Base-by-base conservation (phyloP, 2,113 vertebrate genomes). In the Parus major region DNA sequence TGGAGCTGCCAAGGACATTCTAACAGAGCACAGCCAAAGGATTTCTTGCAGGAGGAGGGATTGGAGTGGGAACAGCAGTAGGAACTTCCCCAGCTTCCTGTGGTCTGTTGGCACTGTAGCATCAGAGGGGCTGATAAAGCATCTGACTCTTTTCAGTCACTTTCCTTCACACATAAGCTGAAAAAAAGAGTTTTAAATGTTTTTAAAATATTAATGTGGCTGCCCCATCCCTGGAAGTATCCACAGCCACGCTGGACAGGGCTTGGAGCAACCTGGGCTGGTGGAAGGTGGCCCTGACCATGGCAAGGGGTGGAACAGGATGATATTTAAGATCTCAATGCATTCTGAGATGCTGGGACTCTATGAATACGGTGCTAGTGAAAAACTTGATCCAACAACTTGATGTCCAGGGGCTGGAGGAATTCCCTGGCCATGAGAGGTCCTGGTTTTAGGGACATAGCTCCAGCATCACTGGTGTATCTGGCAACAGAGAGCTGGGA, bases 1-100 rank as follows among this genome's bases (percentile, higher is more conserved):
- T 0, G 1, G 35, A 68, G 86, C 80, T 97, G 96, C 95, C 97
- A 97, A 95, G 95, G 94, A 96, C 95, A 93, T 88, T 70, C 57
- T 42, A 81, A 85, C 14, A 83, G 75, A 96, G 75, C 79, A 50
- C 4, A 9, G 79, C 71, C 52, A 35, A 91, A 73, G 69, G 33
- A 82, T 78, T 90, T 82, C 79, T 87, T 88, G 55, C 3, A 11
- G 66, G 80, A 90, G 41, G 82, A 70, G 55, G 41, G 89, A 92
- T 22, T 56, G 35, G 39, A 94, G 18, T 9, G 56, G 50, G 31
- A 68, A 64, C 33, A 72, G 50, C 75, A 72, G 15, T 2, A 56
- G 35, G 39, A 92, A 93, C 59, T 36, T 76, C 61, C 82, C 81
- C 93, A 49, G 60, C 56, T 39, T 82, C 87, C 87, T 61, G 9